Conservation (phyloP, 2,797 vertebrate species). For the Clarias platycephalus region DNA sequence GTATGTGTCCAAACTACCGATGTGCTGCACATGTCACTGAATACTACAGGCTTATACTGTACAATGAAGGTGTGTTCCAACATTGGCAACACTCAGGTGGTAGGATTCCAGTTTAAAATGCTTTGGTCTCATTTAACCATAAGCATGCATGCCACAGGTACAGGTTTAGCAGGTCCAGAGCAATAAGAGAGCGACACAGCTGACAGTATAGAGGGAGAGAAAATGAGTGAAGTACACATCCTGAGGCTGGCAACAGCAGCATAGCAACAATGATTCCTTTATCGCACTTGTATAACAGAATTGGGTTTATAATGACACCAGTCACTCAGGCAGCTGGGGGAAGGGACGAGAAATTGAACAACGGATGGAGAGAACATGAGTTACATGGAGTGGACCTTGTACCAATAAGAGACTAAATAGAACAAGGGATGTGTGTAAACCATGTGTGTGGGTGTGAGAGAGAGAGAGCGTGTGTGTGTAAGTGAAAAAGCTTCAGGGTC, state of each 20-base stretch:
- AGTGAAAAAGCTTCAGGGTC: slow-evolving; percentile 4
- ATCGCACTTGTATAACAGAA: slow-evolving; percentile 72
- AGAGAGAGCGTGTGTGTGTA: neutral
- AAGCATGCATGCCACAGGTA: neutral
- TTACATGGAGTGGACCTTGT: slow-evolving; percentile 35
- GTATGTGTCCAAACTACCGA: too few relatives aligned
- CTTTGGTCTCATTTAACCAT: slow-evolving; percentile 2
- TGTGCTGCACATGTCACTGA: neutral
- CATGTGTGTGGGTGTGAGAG: neutral
- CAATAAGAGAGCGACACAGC: neutral
- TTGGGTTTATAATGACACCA: slow-evolving; percentile 70
- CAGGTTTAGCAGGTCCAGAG: slow-evolving; percentile 37
- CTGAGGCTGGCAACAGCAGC: slow-evolving; percentile 50
- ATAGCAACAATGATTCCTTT: slow-evolving; percentile 78
- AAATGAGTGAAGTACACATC: slow-evolving; percentile 50
- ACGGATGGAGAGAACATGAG: slow-evolving; percentile 44
- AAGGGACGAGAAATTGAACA: slow-evolving; percentile 53
- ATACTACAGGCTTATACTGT: neutral
- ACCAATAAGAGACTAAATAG: slow-evolving; percentile 1
- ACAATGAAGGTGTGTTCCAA: neutral
- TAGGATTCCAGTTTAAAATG: slow-evolving; percentile 4
- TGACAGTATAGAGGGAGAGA: slow-evolving; percentile 44
- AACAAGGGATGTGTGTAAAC: neutral
- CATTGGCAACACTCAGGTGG: neutral
- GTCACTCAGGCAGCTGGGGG: slow-evolving; percentile 59